Base-by-base conservation (phyloP, 2,113 vertebrate genomes). In the Amphilophus citrinellus region DNA sequence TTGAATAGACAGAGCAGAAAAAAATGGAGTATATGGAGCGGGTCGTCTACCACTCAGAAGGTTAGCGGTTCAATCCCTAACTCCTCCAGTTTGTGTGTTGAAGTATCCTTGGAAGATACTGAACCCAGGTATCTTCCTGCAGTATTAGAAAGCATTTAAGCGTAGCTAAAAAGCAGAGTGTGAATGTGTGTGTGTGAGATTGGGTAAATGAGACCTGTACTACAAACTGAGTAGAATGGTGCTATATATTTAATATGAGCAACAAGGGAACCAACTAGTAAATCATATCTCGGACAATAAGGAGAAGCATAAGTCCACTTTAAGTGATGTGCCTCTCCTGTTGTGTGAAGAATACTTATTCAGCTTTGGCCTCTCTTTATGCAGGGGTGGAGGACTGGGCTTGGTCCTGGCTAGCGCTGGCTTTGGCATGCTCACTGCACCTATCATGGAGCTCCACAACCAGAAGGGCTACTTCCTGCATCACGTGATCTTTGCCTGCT, bases 381-480 rank as follows among this genome's bases (percentile, higher is more conserved):
- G 10, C 91, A 99, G 98, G 96, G 97, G 98, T 2, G 98, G 98
- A 0, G 98, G 98, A 1, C 96, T 99, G 82, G 98, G 98, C 13
- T 95, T 99, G 85, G 98, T 98, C 61, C 96, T 99, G 93, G 98
- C 98, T 27, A 99, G 98, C 0, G 98, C 98, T 0, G 98, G 98
- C 53, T 99, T 99, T 0, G 98, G 98, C 32, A 98, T 98, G 97
- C 95, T 99, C 86, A 99, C 98, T 0, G 98, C 98, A 0, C 98
- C 98, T 58, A 98, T 99, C 93, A 99, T 99, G 95, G 98, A 99
- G 91, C 98, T 99, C 14, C 98, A 99, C 95, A 99, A 99, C 96
- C 98, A 99, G 96, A 99, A 99, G 93, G 98, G 98, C 83, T 99
- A 99, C 95, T 99, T 99, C 95, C 96, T 99, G 80, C 98, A 99